phyloP scores from a whole-genome alignment of 2,888 invertebrate species.

The Andrena dorsata region DNA sequence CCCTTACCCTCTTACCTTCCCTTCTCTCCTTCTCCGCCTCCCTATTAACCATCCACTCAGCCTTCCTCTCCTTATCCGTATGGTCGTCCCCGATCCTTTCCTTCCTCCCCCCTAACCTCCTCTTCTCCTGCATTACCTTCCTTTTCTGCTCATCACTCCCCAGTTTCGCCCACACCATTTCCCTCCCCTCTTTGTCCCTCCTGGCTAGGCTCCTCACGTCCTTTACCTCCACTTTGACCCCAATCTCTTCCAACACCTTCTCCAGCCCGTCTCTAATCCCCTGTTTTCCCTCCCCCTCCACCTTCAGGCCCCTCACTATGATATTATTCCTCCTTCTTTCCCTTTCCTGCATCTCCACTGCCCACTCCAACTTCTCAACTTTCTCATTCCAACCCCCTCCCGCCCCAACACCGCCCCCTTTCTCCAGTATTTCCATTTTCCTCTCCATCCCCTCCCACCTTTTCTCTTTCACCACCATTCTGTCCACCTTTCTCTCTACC shows the following conservation, averaged over 20 bases:
- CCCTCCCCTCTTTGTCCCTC: not conserved
- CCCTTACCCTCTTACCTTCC: not conserved
- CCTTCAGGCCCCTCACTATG: not conserved
- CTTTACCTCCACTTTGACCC: not conserved
- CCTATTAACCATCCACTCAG: not conserved
- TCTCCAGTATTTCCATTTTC: not conserved
- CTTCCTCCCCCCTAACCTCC: not conserved
- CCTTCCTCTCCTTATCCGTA: not conserved
- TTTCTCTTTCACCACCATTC: not conserved
- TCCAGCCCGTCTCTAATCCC: not conserved
- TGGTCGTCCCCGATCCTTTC: not conserved
- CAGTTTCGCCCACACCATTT: not conserved
- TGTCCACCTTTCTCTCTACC: not conserved
- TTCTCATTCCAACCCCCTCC: not conserved
- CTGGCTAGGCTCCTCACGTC: not conserved
- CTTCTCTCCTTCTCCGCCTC: not conserved
- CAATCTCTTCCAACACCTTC: not conserved
- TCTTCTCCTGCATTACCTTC: not conserved
- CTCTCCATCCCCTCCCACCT: not conserved
- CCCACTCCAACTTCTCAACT: not conserved
- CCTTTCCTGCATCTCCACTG: not conserved
- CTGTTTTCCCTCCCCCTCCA: not conserved
- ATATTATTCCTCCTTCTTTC: not conserved
- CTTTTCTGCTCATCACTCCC: not conserved
- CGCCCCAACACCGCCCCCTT: not conserved